Base-by-base conservation (phyloP, 2,888 invertebrate genomes). In the Hydropsyche betteni region DNA sequence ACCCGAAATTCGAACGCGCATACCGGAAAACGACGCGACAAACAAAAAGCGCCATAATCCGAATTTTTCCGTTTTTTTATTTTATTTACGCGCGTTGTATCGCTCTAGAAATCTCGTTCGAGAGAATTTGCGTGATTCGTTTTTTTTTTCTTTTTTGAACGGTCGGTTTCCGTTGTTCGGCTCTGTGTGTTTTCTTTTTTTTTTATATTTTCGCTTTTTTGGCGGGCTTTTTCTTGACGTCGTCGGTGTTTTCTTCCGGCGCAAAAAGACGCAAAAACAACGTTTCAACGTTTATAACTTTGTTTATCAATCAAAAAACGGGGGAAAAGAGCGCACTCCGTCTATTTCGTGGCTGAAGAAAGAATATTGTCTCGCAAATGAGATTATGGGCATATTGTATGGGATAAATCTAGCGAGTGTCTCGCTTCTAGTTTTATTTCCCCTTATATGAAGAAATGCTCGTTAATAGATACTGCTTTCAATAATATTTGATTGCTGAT, bases 221-320 rank as follows among this genome's bases (percentile, higher is more conserved):
- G 55, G n/a, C 55, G 55, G 5, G 55, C 24, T 14, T 24, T 58
- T 5, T 44, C 34, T 61, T 61, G 16, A 14, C 33, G 5, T 36
- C 36, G 33, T 36, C n/a, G 5, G 36, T 4, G 64, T 16, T 12
- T 55, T 14, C 55, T 38, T 69, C 34, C 36, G 69, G n/a, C 69
- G 69, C 16, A 69, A 68, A 69, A 24, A 69, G n/a, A 14, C 50
- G 69, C 4, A n/a, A 52, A 74, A 69, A 71, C 75, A 72, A 75
- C 77, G 61, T 75, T 74, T 77, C 77, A 77, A 51, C 72, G 69
- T 77, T 77, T 69, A 75, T 77, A 77, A 77, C 75, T 61, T 77
- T 77, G 74, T 77, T 77, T 77, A 77, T 77, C 77, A 75, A 75
- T 77, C 77, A 77, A 73, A 75, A 44, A 44, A 44, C 7, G 44